These are phyloP conservation scores for Neogale vison DNA, from an alignment of 2,113 vertebrate genomes.

Conservation along the genomic window DNA sequence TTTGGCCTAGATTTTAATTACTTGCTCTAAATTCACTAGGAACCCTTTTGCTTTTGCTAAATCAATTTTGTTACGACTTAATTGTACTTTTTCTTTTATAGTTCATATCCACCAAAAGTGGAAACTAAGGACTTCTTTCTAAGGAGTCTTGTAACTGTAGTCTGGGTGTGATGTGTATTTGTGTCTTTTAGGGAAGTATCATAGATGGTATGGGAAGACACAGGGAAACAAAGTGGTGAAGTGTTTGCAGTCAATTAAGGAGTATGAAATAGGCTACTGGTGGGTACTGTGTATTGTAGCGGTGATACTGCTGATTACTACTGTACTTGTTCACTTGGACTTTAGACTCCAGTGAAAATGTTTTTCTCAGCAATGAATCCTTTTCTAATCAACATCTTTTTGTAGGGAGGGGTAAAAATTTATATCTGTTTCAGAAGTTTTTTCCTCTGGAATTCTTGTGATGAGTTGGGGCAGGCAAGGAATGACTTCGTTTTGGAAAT, in stretches of 20 bases:
- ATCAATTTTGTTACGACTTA: neutral
- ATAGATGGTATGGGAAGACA: neutral
- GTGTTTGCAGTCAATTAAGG: neutral
- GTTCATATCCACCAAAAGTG: neutral
- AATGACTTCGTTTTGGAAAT: neutral
- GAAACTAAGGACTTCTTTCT: neutral
- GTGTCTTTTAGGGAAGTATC: neutral
- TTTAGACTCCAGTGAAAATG: neutral
- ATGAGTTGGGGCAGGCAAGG: neutral
- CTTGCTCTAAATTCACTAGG: neutral
- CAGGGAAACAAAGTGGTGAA: neutral
- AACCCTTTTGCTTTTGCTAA: neutral
- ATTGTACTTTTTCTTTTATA: neutral
- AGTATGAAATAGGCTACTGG: neutral
- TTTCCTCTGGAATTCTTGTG: neutral
- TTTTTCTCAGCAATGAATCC: neutral
- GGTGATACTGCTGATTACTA: neutral
- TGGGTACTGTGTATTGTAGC: neutral
- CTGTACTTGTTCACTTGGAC: neutral
- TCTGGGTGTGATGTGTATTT: neutral
- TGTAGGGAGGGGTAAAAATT: neutral
- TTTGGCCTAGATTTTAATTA: slow-evolving; percentile 24
- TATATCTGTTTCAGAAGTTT: neutral
- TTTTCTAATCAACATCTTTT: neutral
- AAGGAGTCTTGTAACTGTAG: neutral